Conservation (phyloP, 2,797 vertebrate species). For the Rhynchonycteris naso region DNA sequence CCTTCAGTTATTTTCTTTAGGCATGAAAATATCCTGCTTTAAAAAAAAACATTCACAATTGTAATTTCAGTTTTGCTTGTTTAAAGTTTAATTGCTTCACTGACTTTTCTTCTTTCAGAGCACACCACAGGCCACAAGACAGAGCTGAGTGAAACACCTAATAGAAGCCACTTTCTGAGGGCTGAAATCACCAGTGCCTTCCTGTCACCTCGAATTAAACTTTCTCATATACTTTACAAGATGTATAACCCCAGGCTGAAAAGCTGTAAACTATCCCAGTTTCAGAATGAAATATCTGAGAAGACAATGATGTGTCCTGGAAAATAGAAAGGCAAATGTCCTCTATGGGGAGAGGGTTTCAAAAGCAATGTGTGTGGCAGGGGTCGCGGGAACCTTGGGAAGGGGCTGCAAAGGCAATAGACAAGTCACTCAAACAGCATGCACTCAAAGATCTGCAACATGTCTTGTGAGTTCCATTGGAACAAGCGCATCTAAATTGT, state of each 20-base stretch:
- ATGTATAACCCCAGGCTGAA: constrained; percentile 68
- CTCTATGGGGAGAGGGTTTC: background rate
- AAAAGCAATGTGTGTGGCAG: constrained; percentile 39
- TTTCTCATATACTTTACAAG: constrained; percentile 57
- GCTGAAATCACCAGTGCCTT: constrained; percentile 65
- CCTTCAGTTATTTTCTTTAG: constrained; percentile 31
- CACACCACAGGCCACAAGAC: constrained; percentile 50
- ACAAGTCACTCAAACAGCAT: background rate
- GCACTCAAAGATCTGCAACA: background rate
- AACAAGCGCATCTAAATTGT: background rate
- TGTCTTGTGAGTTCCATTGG: background rate
- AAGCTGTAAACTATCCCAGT: constrained; percentile 65
- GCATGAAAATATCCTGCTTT: background rate
- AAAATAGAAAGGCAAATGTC: constrained; percentile 54
- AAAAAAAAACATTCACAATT: constrained; percentile 1
- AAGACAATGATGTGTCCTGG: constrained; percentile 65
- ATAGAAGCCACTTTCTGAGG: constrained; percentile 64
- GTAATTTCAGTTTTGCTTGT: background rate
- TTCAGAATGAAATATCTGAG: constrained; percentile 62
- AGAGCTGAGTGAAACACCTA: constrained; percentile 61
- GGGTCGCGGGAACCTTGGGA: background rate
- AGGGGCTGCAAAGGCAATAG: background rate
- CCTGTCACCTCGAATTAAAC: constrained; percentile 76
- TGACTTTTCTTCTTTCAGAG: constrained; percentile 28
- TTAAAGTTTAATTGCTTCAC: constrained; percentile 55